Percentiles rank a stretch among this genome's conserved stretches.
Evolutionary conservation across 2,888 invertebrate species (phyloP).

Genomic region (Dolichopus griseipennis): DNA sequence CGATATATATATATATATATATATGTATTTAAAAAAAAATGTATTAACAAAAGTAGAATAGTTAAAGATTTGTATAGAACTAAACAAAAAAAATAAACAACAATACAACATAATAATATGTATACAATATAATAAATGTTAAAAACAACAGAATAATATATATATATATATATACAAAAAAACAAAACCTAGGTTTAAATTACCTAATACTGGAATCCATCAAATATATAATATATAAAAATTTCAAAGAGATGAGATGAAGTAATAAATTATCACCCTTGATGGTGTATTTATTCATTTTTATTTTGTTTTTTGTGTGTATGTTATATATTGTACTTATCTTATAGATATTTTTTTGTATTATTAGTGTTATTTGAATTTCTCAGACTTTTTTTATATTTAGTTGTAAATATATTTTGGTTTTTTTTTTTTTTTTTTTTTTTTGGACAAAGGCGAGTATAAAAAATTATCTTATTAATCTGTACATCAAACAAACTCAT

Average conservation of each 20-base stretch:
- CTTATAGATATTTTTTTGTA: background rate
- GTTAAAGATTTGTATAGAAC: too few species aligned
- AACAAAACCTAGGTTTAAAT: background rate
- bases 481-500: constrained; percentile 6
- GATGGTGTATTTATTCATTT: background rate
- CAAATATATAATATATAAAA: background rate
- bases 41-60: too few species aligned
- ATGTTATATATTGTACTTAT: background rate
- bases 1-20: too few species aligned
- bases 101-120: too few species aligned
- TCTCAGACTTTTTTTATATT: too few species aligned
- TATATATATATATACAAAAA: too few species aligned
- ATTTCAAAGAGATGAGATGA: background rate
- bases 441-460: constrained; percentile 4
- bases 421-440: too few species aligned
- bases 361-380: too few species aligned
- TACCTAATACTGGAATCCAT: constrained; percentile 2
- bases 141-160: background rate
- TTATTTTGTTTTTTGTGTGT: background rate
- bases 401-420: too few species aligned
- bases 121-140: background rate
- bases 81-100: too few species aligned
- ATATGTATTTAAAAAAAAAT: too few species aligned
- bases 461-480: constrained; percentile 6
- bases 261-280: constrained; percentile 1